Evolutionary conservation across 2,797 vertebrate species (phyloP), one percentile per base, ranked within the genome.

Genomic region (Gadopsis marmoratus): DNA sequence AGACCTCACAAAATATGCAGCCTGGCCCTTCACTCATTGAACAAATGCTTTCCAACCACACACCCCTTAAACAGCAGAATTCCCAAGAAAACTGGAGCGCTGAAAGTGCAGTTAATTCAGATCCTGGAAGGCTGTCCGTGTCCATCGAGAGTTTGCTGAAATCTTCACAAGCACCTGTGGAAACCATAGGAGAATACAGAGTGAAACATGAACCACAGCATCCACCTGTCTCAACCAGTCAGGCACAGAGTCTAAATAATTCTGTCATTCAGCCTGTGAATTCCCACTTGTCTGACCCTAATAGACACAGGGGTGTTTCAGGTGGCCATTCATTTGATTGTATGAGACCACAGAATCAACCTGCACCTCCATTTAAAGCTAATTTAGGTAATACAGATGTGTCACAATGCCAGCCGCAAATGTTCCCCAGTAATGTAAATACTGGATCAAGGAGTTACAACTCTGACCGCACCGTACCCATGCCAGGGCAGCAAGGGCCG

Each of bases 121-220:
- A 63, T 21, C 47, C 55, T 31, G 76, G 58, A 45, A 84, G 55
- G 29, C 74, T 83, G 16, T 75, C 89, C 16, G 61, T 85, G 58
- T 85, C 91, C 0, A 50, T 90, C 19, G 86, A 94, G 72, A 88
- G 74, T 76, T 91, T 94, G 63, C 55, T 90, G 29, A 89, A 84
- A 37, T 76, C 84, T 56, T 80, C 86, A 33, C 78, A 74, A 23
- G 56, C 60, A 50, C 62, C 78, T 16, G 29, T 70, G 2, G 85
- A 89, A 66, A 62, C 59, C 2, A 43, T 74, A 13, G 80, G 61
- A 62, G 81, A 83, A 54, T 79, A 72, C 56, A 43, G 33, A 47
- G 59, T 79, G 12, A 85, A 93, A 79, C 43, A 63, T 1, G 89
- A 94, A 31, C 73, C 65, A 12, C 66, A 84, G 21, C 74, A 70